A percentile compares a stretch with the other conserved stretches of the same genome.
phyloP scores from a whole-genome alignment of 1,140 invertebrate genomes.

The Trichogramma pretiosum region DNA sequence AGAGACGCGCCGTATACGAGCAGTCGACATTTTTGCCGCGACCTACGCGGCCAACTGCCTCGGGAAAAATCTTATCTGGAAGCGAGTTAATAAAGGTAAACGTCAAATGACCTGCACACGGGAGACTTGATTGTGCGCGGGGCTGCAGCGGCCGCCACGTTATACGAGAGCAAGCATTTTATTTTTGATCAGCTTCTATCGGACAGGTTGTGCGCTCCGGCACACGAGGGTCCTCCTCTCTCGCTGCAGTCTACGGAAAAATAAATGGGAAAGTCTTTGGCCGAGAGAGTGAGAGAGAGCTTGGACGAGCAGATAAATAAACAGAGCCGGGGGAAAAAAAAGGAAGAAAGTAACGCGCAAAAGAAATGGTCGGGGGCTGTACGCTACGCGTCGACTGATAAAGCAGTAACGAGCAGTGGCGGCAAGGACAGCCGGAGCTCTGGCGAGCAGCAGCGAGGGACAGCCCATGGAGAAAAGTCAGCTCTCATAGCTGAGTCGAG shows the following conservation, averaged over 20 bases:
- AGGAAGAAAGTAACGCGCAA: background rate
- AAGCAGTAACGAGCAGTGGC: background rate
- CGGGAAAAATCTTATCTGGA: constrained; percentile 15
- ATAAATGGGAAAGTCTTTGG: constrained; percentile 18
- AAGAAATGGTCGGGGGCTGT: background rate
- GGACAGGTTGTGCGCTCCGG: no score
- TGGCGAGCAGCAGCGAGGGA: background rate
- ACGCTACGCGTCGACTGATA: background rate
- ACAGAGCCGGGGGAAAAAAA: background rate
- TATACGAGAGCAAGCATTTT: background rate
- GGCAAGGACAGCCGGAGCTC: background rate
- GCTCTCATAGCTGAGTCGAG: background rate
- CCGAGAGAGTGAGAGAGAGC: no score
- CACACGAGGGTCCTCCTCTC: no score
- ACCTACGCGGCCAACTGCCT: background rate
- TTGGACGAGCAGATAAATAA: no score
- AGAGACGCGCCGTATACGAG: no score
- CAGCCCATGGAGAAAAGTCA: background rate
- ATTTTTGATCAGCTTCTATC: constrained; percentile 4
- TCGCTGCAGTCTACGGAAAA: no score
- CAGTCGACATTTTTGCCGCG: constrained; percentile 5
- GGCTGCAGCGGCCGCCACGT: no score
- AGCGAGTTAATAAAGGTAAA: constrained; percentile 17
- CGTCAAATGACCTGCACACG: constrained; percentile 12
- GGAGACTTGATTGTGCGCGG: no score